A percentile compares a stretch with the other conserved stretches of the same genome.
Evolutionary conservation across 1,140 invertebrate genomes (phyloP).

Genomic region (Sycophaga agraensis): DNA sequence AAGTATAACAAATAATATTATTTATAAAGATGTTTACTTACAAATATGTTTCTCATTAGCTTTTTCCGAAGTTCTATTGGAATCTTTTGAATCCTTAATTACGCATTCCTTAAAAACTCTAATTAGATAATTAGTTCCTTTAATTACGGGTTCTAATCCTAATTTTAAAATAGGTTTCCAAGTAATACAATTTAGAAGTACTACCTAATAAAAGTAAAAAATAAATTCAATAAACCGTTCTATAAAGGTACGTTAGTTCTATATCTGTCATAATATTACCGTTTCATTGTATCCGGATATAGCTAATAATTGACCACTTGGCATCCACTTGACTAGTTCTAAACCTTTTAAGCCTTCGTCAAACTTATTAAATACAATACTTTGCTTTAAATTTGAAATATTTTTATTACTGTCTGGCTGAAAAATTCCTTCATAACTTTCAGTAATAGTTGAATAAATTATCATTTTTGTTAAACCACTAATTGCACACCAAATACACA

Average conservation of each 20-base stretch:
- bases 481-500: constrained; percentile 52
- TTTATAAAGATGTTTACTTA: constrained; percentile 36
- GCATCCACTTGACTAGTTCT: constrained; percentile 49
- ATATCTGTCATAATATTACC: constrained; percentile 34
- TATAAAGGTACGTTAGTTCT: neutral
- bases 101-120: constrained; percentile 49
- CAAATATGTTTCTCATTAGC: constrained; percentile 37
- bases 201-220: constrained; percentile 35
- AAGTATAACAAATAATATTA: too few species aligned
- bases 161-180: constrained; percentile 49
- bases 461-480: constrained; percentile 45
- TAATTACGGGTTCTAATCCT: constrained; percentile 47
- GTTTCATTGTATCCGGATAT: constrained; percentile 52
- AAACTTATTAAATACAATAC: neutral
- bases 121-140: constrained; percentile 43
- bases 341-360: constrained; percentile 44
- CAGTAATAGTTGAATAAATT: constrained; percentile 47
- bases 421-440: constrained; percentile 46
- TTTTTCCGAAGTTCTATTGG: constrained; percentile 21
- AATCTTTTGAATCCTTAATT: constrained; percentile 31
- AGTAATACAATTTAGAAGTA: constrained; percentile 50
- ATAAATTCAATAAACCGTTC: neutral
- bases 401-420: constrained; percentile 36
- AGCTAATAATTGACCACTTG: constrained; percentile 51
- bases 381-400: constrained; percentile 2